A percentile compares a stretch with the other conserved stretches of the same genome.
Evolutionary conservation across 1,140 invertebrate species (phyloP).

Genomic region (Drosophila nigromelanica): DNA sequence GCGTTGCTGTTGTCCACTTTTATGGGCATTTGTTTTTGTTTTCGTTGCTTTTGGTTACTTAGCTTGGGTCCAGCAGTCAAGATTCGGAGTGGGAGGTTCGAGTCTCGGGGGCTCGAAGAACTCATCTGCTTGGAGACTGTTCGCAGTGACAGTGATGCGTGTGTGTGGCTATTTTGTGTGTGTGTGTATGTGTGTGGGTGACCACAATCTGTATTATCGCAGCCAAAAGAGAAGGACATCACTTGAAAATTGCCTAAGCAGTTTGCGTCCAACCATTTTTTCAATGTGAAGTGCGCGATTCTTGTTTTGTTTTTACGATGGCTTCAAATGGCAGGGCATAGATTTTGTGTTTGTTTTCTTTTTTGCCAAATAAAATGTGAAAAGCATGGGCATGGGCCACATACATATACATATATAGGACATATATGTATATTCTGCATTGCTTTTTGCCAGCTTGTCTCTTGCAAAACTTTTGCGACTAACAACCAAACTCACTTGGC

Average conservation of each 20-base stretch:
- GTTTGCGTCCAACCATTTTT: slow-evolving; percentile 50
- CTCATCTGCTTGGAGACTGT: slow-evolving; percentile 13
- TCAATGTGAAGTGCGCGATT: slow-evolving; percentile 36
- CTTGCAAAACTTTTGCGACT: slow-evolving; percentile 51
- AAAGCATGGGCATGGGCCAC: slow-evolving; percentile 24
- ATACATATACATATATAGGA: slow-evolving; percentile 41
- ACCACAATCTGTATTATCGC: slow-evolving; percentile 51
- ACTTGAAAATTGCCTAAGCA: slow-evolving; percentile 82
- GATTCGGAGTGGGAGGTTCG: background rate
- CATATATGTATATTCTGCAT: slow-evolving; percentile 7
- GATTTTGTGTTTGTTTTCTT: slow-evolving; percentile 39
- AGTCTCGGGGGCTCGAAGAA: background rate
- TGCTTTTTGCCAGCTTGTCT: slow-evolving; percentile 36
- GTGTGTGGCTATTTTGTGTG: slow-evolving; percentile 16
- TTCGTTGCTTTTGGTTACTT: slow-evolving; percentile 75
- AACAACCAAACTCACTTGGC: slow-evolving; percentile 1
- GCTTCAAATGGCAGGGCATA: slow-evolving; percentile 28
- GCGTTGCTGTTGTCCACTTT: slow-evolving; percentile 78
- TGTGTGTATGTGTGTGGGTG: slow-evolving; percentile 11
- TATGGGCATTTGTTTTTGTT: slow-evolving; percentile 78
- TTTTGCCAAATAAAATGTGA: slow-evolving; percentile 38
- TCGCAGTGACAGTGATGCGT: slow-evolving; percentile 51
- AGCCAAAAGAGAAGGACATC: slow-evolving; percentile 62
- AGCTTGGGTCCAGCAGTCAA: slow-evolving; percentile 4
- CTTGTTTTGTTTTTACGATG: slow-evolving; percentile 49